Evolutionary conservation across 2,113 vertebrate species (phyloP).

Genomic region (Cynoglossus semilaevis): DNA sequence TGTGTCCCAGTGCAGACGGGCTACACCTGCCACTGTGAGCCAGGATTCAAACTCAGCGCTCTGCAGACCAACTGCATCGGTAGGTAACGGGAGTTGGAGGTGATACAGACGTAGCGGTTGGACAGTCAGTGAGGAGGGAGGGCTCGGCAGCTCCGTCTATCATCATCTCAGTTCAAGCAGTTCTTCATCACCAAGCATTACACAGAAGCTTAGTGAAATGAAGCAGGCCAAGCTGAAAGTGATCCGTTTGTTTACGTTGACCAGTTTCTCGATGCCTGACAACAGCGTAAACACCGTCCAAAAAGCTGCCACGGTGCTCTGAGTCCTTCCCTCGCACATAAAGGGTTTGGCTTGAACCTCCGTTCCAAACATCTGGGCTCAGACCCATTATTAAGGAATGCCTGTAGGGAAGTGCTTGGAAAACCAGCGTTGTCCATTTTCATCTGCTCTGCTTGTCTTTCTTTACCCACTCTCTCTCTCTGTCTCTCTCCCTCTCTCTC

Average conservation of each 20-base stretch:
- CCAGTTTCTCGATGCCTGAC: conserved; percentile 54
- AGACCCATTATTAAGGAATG: conserved; percentile 21
- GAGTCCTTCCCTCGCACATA: conserved; percentile 49
- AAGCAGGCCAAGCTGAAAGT: conserved; percentile 40
- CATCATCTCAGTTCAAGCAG: conserved; percentile 35
- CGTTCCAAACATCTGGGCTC: conserved; percentile 25
- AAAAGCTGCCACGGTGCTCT: conserved; percentile 52
- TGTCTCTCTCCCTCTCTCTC: conserved; percentile 10
- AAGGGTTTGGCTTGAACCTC: conserved; percentile 35
- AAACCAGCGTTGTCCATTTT: no score
- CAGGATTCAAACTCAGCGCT: conserved; percentile 74
- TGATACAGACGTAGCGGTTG: not conserved
- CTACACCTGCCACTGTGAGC: conserved; percentile 75
- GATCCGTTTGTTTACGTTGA: conserved; percentile 58
- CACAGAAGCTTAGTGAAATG: conserved; percentile 43
- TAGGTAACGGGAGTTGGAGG: conserved; percentile 48
- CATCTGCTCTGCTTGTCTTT: not conserved
- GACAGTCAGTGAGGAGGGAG: conserved; percentile 3
- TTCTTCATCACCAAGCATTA: conserved; percentile 36
- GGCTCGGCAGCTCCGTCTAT: conserved; percentile 23
- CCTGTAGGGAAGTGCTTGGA: not conserved
- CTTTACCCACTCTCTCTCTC: conserved; percentile 1
- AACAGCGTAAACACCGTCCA: conserved; percentile 45
- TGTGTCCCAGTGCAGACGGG: conserved; percentile 74
- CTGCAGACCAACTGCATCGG: conserved; percentile 79